These are phyloP conservation scores for Cephus pulcher DNA, from an alignment of 2,888 invertebrate genomes.

Conservation along the genomic window DNA sequence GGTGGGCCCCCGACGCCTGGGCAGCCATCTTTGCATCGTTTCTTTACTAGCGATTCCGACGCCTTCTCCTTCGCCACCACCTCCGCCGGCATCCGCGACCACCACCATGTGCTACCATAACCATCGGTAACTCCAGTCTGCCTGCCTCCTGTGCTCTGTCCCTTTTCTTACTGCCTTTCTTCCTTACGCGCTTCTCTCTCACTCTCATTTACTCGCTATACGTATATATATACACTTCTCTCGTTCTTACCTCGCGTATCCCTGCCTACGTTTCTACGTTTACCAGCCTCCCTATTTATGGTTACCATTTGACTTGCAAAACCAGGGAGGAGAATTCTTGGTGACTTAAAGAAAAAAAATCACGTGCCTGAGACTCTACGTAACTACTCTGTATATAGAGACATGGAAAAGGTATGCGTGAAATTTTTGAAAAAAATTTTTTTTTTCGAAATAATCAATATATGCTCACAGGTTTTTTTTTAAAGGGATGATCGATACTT, in stretches of 20 bases:
- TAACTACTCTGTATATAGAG: too few species aligned
- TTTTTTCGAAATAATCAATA: too few species aligned
- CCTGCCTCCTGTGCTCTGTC: neutral
- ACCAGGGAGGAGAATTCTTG: slow-evolving; percentile 39
- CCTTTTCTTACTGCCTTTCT: slow-evolving; percentile 21
- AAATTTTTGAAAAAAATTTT: too few species aligned
- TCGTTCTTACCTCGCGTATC: slow-evolving; percentile 1
- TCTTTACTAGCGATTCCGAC: slow-evolving; percentile 39
- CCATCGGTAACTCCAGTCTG: neutral
- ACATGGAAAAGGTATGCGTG: too few species aligned
- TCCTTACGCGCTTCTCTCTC: slow-evolving; percentile 18
- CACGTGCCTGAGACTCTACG: neutral
- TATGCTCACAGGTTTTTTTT: too few species aligned
- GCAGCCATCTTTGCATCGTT: slow-evolving; percentile 56
- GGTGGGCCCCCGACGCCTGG: slow-evolving; percentile 14
- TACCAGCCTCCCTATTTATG: slow-evolving; percentile 43
- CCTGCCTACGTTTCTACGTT: slow-evolving; percentile 24
- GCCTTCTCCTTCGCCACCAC: slow-evolving; percentile 16
- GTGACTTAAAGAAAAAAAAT: slow-evolving; percentile 25
- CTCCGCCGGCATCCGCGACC: slow-evolving; percentile 8
- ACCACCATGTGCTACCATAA: slow-evolving; percentile 12
- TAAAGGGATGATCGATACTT: neutral
- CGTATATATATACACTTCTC: slow-evolving; percentile 1
- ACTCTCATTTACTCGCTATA: neutral
- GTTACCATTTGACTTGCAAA: slow-evolving; percentile 59